These are phyloP conservation scores for Silurus glanis DNA, from an alignment of 2,113 vertebrate genomes.

Conservation along the genomic window DNA sequence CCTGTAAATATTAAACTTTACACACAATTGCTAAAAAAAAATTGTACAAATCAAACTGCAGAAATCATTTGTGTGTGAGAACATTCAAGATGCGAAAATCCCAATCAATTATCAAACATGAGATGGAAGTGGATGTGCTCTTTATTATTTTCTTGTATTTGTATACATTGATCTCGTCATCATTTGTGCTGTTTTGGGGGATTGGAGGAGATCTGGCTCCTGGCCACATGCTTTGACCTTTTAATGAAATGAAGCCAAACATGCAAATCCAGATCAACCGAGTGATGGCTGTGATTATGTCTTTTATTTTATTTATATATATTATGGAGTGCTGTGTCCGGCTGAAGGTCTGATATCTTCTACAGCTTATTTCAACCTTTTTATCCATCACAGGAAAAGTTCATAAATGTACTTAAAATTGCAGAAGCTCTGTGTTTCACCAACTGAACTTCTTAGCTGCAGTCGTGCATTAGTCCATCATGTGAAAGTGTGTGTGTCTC, in stretches of 20 bases:
- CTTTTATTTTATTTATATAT: too few species aligned
- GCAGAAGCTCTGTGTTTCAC: neutral
- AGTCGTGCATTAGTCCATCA: neutral
- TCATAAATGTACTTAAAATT: neutral
- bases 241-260: too few species aligned
- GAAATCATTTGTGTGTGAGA: neutral
- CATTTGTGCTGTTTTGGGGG: too few species aligned
- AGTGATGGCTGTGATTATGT: too few species aligned
- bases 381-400: neutral
- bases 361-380: neutral
- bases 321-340: neutral
- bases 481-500: conserved; percentile 34
- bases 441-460: neutral
- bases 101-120: too few species aligned
- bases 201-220: too few species aligned
- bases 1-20: neutral
- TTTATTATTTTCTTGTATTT: too few species aligned
- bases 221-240: too few species aligned
- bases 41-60: neutral
- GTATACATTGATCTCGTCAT: too few species aligned
- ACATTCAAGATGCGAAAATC: too few species aligned
- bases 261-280: too few species aligned
- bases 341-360: neutral
- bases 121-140: too few species aligned
- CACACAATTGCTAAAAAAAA: neutral